Percentiles rank a stretch among this genome's conserved stretches.
These are phyloP conservation scores for Micoletzkya japonica DNA, from an alignment of 2,888 invertebrate species.

Conservation along the genomic window DNA sequence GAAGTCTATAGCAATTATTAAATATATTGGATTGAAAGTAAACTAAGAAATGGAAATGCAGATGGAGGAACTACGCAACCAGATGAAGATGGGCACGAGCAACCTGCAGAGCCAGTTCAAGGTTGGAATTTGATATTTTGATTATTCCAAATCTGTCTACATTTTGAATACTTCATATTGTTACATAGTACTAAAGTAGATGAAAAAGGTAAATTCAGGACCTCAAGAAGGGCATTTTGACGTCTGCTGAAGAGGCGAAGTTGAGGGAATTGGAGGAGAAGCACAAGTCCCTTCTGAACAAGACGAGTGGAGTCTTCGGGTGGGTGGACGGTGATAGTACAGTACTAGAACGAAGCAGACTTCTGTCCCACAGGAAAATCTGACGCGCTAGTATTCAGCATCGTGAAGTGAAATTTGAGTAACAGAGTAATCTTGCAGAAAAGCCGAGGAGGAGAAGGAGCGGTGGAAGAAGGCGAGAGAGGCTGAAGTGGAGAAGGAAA, in stretches of 20 bases:
- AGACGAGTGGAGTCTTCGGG: conserved; percentile 32
- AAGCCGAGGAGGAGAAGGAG: conserved; percentile 55
- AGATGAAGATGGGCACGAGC: conserved; percentile 55
- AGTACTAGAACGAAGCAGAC: too few species aligned
- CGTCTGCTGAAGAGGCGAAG: conserved; percentile 38
- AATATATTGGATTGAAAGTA: not conserved
- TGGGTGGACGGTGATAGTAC: conserved; percentile 6
- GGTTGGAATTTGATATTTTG: conserved; percentile 9
- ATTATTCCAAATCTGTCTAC: too few species aligned
- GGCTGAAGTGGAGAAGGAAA: conserved; percentile 45
- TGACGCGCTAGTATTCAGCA: too few species aligned
- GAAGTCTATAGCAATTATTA: not conserved
- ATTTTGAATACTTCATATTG: too few species aligned
- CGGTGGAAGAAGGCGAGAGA: conserved; percentile 51
- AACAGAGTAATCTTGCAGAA: too few species aligned
- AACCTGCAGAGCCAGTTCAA: conserved; percentile 51
- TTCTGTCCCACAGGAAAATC: too few species aligned
- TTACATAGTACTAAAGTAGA: not conserved
- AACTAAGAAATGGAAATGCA: conserved; percentile 31
- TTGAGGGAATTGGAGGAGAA: conserved; percentile 38
- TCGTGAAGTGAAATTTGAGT: too few species aligned
- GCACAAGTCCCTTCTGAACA: conserved; percentile 37
- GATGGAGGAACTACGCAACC: conserved; percentile 59
- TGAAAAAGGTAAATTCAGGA: conserved; percentile 26
- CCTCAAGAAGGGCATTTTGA: conserved; percentile 44